Evolutionary conservation across 2,888 invertebrate species (phyloP), one percentile per base, ranked within the genome.

Genomic region (Blastobasis adustella): DNA sequence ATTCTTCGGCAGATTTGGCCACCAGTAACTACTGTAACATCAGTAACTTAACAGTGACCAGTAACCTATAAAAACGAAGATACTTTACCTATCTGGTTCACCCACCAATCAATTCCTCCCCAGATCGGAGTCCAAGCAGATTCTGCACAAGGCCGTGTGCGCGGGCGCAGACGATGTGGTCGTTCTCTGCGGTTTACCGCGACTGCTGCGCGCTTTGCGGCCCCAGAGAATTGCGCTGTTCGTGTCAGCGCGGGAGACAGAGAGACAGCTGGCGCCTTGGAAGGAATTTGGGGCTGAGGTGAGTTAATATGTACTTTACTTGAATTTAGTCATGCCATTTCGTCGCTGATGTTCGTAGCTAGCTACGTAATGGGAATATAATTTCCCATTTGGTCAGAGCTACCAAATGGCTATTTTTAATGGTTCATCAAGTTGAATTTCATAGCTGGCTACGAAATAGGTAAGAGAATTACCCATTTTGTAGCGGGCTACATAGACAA

Each of bases 141-240:
- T 96, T 61, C 92, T 97, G 46, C 91, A 95, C 55, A 92, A 91
- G 6, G 69, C 79, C 5, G 94, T 95, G 4, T 94, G 96, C 55
- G 96, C 96, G 0, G 91, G 93, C 47, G 92, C 94, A 54, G 93
- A 95, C 61, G 95, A 96, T 76, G 93, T 92, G 37, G 92, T 96
- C 5, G 91, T 95, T 51, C 92, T 95, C 63, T 94, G 92, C 6
- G 95, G 96, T 7, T 87, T 96, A 56, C 92, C 93, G 63, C 92
- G 95, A 71, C 90, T 96, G 59, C 91, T 95, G 49, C 90, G 93
- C 61, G 93, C 93, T 23, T 82, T 96, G 60, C 87, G 92, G 61
- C 90, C 95, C 0, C 80, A 87, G 50, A 86, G 88, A 49, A 90
- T 91, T 51, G 87, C 93, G 10, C 92, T 96, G 37, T 94, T 96